Base-by-base conservation (phyloP, 2,113 vertebrate species). In the Brienomyrus brachyistius region DNA sequence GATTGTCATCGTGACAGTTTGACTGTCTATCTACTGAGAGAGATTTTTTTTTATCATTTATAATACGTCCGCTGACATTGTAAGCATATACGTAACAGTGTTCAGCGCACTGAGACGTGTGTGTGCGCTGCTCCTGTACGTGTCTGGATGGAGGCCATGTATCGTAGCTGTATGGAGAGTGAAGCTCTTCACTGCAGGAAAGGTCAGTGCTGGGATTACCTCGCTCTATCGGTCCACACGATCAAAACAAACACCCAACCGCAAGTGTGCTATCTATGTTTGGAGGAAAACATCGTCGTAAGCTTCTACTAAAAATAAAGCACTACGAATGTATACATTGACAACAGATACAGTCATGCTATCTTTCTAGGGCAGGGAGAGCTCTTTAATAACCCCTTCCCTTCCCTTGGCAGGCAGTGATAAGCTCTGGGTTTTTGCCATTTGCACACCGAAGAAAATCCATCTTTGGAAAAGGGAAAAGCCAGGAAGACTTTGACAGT, bases 211-310 rank as follows among this genome's bases (percentile, higher is more conserved):
- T 74, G 43, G 40, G 62, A 21, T 88, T 89, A 89, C 91, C 83
- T 59, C 86, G 62, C 91, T 91, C 89, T 91, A 80, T 89, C 80
- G 87, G 83, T 90, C 89, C 82, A n/a, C 90, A 59, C 6, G n/a
- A 62, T 92, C 90, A 94, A 90, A 94, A 94, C 92, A 94, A 93
- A 93, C 89, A 88, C 15, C 87, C 88, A 15, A 80, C 13, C 35
- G 35, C 74, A 19, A 80, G 74, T 19, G 35, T 19, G 74, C 74
- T 40, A 40, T 80, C 74, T 19, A 80, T 80, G 91, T 93, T 92
- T 92, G 88, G 62, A 89, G 82, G 92, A 84, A 86, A 86, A 91
- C 90, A 84, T 77, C 90, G 87, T 91, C 54, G 90, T 86, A 89
- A 50, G 43, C 84, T 84, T 90, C 92, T 82, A 89, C 87, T 91